Evolutionary conservation across 2,113 vertebrate genomes (phyloP), one percentile per base, ranked within the genome.

Genomic region (Parus major): DNA sequence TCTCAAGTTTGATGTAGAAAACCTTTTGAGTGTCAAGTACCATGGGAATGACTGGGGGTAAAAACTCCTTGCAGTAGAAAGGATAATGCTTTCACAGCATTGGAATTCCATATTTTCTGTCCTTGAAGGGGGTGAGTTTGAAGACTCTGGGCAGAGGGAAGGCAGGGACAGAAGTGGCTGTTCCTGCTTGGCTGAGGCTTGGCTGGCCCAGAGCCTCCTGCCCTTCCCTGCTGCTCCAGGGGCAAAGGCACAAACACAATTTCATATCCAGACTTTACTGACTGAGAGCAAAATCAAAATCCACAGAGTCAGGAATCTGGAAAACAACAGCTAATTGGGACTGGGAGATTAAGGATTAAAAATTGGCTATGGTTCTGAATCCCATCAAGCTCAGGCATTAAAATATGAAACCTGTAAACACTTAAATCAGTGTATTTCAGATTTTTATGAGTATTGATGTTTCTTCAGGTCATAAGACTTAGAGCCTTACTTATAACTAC

Each of bases 301-400:
- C 21, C 41, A 35, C 15, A 0, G 0, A 3, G 1, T 5, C 8
- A 28, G 53, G 11, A 76, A 47, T 49, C 18, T 15, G 31, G 41
- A n/a, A 66, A 91, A n/a, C 7, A 60, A n/a, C 33, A 11, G 3
- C 6, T 76, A 3, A 44, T 82, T 76, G 35, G 59, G 15, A 39
- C 28, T 36, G 20, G 22, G 50, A 77, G 17, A 21, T n/a, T 11
- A 49, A 49, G 42, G 60, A 39, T 75, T 78, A 35, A 70, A 56
- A 59, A 7, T 13, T 17, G 2, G 6, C 16, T 44, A 4, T 0
- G 3, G 20, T 64, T 80, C n/a, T 52, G n/a, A 65, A 49, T 84
- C 61, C 6, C 16, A 12, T 49, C 15, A 22, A 65, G 22, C 47
- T 65, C 41, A 83, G n/a, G 28, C 1, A 10, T 25, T 22, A 49